Evolutionary conservation across 2,797 vertebrate species (phyloP).

Genomic region (Remorina albescens): DNA sequence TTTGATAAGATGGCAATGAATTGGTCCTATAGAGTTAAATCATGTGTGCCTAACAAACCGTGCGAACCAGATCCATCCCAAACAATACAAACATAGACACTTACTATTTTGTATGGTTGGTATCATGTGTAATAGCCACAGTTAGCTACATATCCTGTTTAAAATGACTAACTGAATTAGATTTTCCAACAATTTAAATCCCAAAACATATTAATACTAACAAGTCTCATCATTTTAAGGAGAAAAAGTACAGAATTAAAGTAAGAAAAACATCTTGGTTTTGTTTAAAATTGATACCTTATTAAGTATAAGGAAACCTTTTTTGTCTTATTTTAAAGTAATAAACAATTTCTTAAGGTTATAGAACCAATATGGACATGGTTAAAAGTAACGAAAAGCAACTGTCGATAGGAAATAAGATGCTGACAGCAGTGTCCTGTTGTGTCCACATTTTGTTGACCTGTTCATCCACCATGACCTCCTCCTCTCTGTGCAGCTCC

Average conservation of each 20-base stretch:
- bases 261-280: conserved; percentile 8
- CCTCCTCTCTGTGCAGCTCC: conserved; percentile 1
- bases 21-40: conserved; percentile 29
- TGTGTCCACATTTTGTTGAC: background rate
- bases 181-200: no score
- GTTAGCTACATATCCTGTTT: conserved; percentile 7
- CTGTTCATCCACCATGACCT: conserved; percentile 5
- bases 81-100: background rate
- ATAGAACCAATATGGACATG: background rate
- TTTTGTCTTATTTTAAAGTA: conserved; percentile 3
- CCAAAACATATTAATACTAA: background rate
- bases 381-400: conserved; percentile 17
- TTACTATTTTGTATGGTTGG: background rate
- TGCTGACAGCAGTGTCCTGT: background rate
- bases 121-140: background rate
- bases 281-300: conserved; percentile 5
- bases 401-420: background rate
- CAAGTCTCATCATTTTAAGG: background rate
- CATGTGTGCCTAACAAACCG: conserved; percentile 15
- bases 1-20: conserved; percentile 33
- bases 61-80: conserved; percentile 11
- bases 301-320: conserved; percentile 10
- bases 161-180: background rate
- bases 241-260: conserved; percentile 1
- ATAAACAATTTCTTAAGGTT: background rate